phyloP scores from a whole-genome alignment of 2,797 vertebrate species.

The Octomys mimax region DNA sequence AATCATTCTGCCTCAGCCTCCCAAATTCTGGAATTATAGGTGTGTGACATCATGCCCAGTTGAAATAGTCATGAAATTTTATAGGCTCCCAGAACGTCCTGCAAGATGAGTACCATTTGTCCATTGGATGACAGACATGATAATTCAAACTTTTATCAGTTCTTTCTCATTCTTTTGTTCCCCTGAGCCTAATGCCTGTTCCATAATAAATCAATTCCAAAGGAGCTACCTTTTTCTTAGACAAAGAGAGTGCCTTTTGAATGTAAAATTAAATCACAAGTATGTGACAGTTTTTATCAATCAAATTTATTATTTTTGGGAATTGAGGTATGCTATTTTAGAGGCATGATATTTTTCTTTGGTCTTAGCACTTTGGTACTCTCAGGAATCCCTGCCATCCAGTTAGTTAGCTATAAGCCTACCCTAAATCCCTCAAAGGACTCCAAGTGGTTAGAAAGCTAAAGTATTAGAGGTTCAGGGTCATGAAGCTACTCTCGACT shows the following conservation, averaged over 20 bases:
- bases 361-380: background rate
- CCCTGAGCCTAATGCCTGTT: background rate
- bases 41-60: background rate
- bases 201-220: background rate
- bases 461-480: background rate
- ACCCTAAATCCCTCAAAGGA: background rate
- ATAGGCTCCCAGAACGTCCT: background rate
- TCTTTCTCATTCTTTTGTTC: background rate
- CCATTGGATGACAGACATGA: background rate
- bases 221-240: background rate
- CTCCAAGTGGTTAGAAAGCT: background rate
- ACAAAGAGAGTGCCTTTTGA: slow-evolving; percentile 9
- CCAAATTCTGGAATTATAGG: background rate
- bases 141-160: background rate
- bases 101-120: background rate
- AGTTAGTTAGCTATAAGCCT: slow-evolving; percentile 3
- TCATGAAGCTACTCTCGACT: background rate
- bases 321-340: slow-evolving; percentile 11
- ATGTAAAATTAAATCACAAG: slow-evolving; percentile 35
- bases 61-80: background rate
- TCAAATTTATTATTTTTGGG: background rate
- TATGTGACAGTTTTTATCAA: background rate
- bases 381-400: background rate
- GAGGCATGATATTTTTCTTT: background rate
- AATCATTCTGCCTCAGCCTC: background rate